Evolutionary conservation across 2,113 vertebrate species (phyloP), one percentile per base, ranked within the genome.

Genomic region (Probosciger aterrimus): DNA sequence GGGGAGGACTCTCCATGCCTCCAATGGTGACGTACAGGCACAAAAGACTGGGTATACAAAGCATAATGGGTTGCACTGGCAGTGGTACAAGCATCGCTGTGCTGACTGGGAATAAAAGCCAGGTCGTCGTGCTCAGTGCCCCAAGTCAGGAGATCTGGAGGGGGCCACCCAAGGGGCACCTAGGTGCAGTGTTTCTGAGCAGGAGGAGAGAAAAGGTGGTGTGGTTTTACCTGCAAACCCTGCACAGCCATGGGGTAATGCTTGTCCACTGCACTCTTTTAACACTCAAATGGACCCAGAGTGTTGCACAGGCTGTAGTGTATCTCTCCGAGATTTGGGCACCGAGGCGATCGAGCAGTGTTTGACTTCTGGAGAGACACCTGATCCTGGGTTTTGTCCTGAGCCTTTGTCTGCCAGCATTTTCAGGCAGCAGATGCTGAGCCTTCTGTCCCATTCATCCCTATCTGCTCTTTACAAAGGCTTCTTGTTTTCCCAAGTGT

Each of bases 381-480:
- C 31, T 41, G 69, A 79, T 25, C 20, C 33, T 22, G 24, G 41
- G n/a, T 39, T n/a, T 37, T 22, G 59, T 31, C 19, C 31, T 33
- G 14, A 24, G 35, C 82, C 35, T 68, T 79, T 4, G 4, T 70
- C 50, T 85, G 55, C 46, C 78, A 82, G 74, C 67, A 52, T 35
- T 64, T 91, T 2, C 28, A 47, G 91, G 78, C 41, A 16, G 71
- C 73, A 90, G 43, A 25, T 77, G 79, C n/a, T 73, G 25, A 88
- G 31, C 41, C 49, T 74, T 67, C 43, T 63, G 37, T 62, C 41
- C 68, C 50, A n/a, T 90, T 83, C 76, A 77, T 39, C 82, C 73
- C 52, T 75, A 57, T 49, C 49, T 83, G 69, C 79, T 55, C 50
- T 59, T 81, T 67, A 92, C 86, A 97, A 92, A 94, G 74, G 77